Evolutionary conservation across 2,888 invertebrate species (phyloP).

Genomic region (Stramonita haemastoma): DNA sequence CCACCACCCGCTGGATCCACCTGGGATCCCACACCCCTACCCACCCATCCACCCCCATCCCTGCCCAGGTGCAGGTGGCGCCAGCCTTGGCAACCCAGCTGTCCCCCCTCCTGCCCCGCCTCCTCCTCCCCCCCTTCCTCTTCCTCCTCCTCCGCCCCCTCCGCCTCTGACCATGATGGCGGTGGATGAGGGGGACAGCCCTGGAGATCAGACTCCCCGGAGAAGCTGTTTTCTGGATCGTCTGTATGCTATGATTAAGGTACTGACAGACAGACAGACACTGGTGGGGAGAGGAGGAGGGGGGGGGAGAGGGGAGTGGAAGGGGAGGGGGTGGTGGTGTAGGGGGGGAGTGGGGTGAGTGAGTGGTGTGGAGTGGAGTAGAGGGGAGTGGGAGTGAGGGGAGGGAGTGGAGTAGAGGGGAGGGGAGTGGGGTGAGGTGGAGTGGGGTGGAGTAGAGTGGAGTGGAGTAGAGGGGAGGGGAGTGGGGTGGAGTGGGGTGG

Average conservation of each 20-base stretch:
- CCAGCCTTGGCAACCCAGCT: background rate
- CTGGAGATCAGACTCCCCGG: background rate
- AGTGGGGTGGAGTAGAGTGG: too few species aligned
- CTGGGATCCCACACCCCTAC: background rate
- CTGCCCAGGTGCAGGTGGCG: background rate
- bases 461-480: too few species aligned
- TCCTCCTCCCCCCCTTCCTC: background rate
- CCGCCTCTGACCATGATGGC: constrained; percentile 8
- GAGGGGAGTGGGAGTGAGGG: too few species aligned
- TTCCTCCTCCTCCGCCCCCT: background rate
- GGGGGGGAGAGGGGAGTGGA: background rate
- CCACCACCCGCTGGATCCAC: constrained; percentile 6
- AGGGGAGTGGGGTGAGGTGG: too few species aligned
- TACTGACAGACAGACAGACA: too few species aligned
- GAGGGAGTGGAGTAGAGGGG: too few species aligned
- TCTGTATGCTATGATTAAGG: constrained; percentile 22
- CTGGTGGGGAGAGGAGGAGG: background rate
- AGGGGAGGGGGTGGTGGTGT: background rate
- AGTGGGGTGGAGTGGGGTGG: background rate
- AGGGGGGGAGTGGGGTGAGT: background rate
- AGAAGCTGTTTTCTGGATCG: constrained; percentile 18
- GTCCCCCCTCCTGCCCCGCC: background rate
- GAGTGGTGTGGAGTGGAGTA: background rate
- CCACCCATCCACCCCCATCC: background rate
- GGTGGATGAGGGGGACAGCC: background rate